Evolutionary conservation across 2,797 vertebrate species (phyloP), one percentile per base, ranked within the genome.

Genomic region (Furcifer pardalis): DNA sequence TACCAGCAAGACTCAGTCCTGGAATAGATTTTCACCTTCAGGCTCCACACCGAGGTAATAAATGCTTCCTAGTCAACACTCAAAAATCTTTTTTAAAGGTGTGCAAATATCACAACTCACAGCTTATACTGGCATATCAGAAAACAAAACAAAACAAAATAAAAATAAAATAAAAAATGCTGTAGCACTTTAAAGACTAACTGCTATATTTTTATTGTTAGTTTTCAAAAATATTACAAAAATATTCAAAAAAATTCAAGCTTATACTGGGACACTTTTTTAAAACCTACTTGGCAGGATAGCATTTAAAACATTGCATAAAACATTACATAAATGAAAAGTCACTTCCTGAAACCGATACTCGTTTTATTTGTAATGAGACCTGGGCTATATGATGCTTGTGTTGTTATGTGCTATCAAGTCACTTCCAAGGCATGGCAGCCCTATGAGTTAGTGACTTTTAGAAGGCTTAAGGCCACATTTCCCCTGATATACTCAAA

Each of bases 11-110:
- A 86, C 66, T 88, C 88, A 80, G 89, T 94, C 92, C 86, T 91
- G 84, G 89, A 94, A 93, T 88, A 92, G 91, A 93, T 94, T 93
- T 84, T 93, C 79, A 91, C 92, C 88, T 94, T 89, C 86, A 89
- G 90, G 90, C 92, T 92, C 83, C 92, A 93, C 88, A 42, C 79
- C 84, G 89, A 91, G 87, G 91, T 91, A 92, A 91, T 92, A 91
- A 92, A 89, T 86, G 89, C 90, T 92, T 92, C 87, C 89, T 92
- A 89, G 82, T 91, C 90, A 91, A 88, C 93, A 86, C 93, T 83
- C 89, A 49, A 68, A 66, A 85, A 56, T 56, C 15, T n/a, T n/a
- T 91, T 82, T 82, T 90, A 93, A 94, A 85, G 25, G n/a, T 87
- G 88, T 84, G 52, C 72, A 86, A 88, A 37, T 62, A 85, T 87